Evolutionary conservation across 2,113 vertebrate species (phyloP).

Genomic region (Rhipidura dahli): DNA sequence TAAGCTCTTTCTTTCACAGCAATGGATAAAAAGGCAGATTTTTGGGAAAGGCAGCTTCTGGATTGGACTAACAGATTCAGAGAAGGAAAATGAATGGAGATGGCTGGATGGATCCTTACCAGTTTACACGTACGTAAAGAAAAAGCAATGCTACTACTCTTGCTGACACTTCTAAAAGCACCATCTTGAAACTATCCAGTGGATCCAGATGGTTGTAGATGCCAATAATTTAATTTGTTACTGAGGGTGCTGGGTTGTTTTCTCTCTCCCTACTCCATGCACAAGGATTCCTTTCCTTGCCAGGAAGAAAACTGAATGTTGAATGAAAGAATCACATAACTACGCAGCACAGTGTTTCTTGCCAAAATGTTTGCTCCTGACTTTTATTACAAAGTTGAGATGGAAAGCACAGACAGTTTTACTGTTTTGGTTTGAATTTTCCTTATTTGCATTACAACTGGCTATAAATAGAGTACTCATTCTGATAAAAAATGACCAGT

Average conservation of each 20-base stretch:
- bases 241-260: not conserved
- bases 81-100: slow-evolving; percentile 84
- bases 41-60: slow-evolving; percentile 85
- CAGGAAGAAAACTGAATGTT: slow-evolving; percentile 12
- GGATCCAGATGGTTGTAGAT: not conserved
- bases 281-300: slow-evolving; percentile 9
- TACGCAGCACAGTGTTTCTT: not conserved
- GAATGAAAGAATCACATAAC: slow-evolving; percentile 25
- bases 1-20: slow-evolving; percentile 70
- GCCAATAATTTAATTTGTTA: not conserved
- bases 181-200: not conserved
- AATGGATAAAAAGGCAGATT: slow-evolving; percentile 87
- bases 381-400: not conserved
- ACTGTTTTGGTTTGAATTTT: not conserved
- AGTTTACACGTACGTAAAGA: slow-evolving; percentile 83
- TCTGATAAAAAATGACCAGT: slow-evolving; percentile 21
- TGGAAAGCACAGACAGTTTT: not conserved
- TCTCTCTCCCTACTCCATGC: not conserved
- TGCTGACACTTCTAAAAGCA: not conserved
- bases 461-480: slow-evolving; percentile 12
- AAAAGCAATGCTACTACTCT: not conserved
- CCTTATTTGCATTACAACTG: slow-evolving; percentile 17
- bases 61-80: slow-evolving; percentile 89
- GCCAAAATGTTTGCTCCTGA: not conserved
- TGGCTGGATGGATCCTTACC: slow-evolving; percentile 88